Evolutionary conservation across 2,113 vertebrate genomes (phyloP), one percentile per base, ranked within the genome.

Genomic region (Eclectus roratus): DNA sequence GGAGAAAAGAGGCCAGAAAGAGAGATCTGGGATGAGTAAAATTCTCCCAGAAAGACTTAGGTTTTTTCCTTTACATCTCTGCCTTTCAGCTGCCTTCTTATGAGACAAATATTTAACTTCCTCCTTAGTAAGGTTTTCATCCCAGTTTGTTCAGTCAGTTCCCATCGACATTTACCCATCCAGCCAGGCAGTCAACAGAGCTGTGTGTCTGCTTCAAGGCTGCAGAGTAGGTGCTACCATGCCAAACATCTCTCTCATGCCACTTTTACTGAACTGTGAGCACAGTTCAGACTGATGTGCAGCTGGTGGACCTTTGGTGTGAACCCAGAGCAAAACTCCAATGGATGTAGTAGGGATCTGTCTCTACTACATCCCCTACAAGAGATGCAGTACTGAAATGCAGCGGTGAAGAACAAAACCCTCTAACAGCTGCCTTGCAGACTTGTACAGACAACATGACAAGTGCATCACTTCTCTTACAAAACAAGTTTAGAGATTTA

Each of bases 381-480:
- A 65, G 39, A 43, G 35, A 13, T 50, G 39, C 17, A 31, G 55
- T 4, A 13, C n/a, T 69, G 66, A 80, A 63, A 73, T 73, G 28
- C 33, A 20, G 18, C 0, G 0, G 49, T 44, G 49, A 63, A 39
- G 64, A 72, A 17, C 44, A 80, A 56, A 80, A 27, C 31, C 7
- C 16, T 82, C 25, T 35, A 9, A 64, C 19, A 60, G 66, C 71
- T 86, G 31, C 46, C 13, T 56, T 35, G 41, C 60, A 88, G 52
- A 13, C 28, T 50, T 0, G 0, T 43, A 11, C 17, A 31, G 65
- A 6, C 44, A 52, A 13, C 0, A 0, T 39, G 52, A 35, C 0
- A 7, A 87, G 53, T 10, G 14, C 55, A 63, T 70, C 18, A 7
- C 17, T 53, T 37, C 39, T 24, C 71, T 53, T 55, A 27, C 47